These are phyloP conservation scores for Marasmarcha lunaedactyla DNA, from an alignment of 2,888 invertebrate genomes.

Conservation along the genomic window DNA sequence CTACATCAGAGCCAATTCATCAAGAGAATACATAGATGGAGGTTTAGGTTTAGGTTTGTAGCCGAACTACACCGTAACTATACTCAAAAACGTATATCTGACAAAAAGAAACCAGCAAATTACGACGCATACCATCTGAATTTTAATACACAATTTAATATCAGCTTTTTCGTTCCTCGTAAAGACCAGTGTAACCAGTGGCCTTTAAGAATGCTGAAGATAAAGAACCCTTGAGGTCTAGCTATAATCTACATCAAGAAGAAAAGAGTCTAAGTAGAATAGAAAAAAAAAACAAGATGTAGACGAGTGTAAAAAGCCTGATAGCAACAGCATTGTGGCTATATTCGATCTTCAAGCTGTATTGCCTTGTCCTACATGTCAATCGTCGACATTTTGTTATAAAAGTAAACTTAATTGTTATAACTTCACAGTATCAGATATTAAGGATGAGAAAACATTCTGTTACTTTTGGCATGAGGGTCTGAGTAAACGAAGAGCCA, in stretches of 20 bases:
- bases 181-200: constrained; percentile 24
- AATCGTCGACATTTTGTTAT: constrained; percentile 23
- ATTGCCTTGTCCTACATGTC: constrained; percentile 22
- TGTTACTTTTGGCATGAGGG: constrained; percentile 1
- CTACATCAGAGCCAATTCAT: constrained; percentile 21
- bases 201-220: constrained; percentile 4
- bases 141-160: constrained; percentile 25
- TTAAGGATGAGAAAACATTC: constrained; percentile 10
- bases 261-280: constrained; percentile 16
- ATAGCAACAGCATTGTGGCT: no score
- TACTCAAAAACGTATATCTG: constrained; percentile 13
- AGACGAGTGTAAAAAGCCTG: no score
- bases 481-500: constrained; percentile 16
- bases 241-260: constrained; percentile 15
- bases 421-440: constrained; percentile 15
- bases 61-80: constrained; percentile 21
- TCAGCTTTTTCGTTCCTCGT: constrained; percentile 20
- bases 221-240: constrained; percentile 1
- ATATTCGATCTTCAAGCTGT: constrained; percentile 28
- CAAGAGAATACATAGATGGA: constrained; percentile 22
- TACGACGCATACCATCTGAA: constrained; percentile 21
- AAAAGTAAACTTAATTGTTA: no score
- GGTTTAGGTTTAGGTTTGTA: constrained; percentile 14
- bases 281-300: constrained; percentile 21
- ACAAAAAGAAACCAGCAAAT: constrained; percentile 17